Evolutionary conservation across 2,113 vertebrate species (phyloP), one percentile per base, ranked within the genome.

Genomic region (Erythrolamprus reginae): DNA sequence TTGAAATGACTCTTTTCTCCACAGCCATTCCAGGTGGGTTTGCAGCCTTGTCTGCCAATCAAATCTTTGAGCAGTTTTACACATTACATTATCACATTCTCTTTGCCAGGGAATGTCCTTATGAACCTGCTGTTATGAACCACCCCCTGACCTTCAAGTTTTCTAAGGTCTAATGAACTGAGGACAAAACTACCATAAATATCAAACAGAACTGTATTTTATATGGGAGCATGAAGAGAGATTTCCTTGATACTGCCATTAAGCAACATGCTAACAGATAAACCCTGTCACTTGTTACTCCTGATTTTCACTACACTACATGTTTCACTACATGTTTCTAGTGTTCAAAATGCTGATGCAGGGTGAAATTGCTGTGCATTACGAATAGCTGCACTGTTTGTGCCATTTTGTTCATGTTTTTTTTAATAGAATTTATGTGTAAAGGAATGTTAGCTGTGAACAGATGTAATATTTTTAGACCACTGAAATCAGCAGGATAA

Each of bases 11-110:
- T 92, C 61, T 24, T 88, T 24, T 88, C 45, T 90, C 9, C 38
- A 45, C 19, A 89, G 92, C 84, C 48, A 89, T 56, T n/a, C 89
- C 55, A 90, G 87, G 56, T 92, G 92, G 82, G 50, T 26, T 51
- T 33, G 26, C 89, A 92, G 82, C 24, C 51, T 42, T 70, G 24
- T 61, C 82, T 90, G 92, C 51, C 89, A 86, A 82, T 92, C 89
- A 92, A 82, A 84, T 55, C 50, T 56, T 84, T 58, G 56, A 88
- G 48, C 58, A 88, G 9, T 26, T 52, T 51, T 33, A n/a, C 0
- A 42, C 51, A 1, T 21, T 1, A 5, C 1, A 0, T n/a, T 85
- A 38, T 24, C 15, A 45, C 2, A 33, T 17, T 51, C 2, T 24
- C 0, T 0, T 53, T 82, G 86, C 65, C 15, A 88, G 1, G 28